Percentiles rank a stretch among this genome's conserved stretches.
Evolutionary conservation across 2,888 invertebrate species (phyloP).

Genomic region (Eristalis arbustorum): DNA sequence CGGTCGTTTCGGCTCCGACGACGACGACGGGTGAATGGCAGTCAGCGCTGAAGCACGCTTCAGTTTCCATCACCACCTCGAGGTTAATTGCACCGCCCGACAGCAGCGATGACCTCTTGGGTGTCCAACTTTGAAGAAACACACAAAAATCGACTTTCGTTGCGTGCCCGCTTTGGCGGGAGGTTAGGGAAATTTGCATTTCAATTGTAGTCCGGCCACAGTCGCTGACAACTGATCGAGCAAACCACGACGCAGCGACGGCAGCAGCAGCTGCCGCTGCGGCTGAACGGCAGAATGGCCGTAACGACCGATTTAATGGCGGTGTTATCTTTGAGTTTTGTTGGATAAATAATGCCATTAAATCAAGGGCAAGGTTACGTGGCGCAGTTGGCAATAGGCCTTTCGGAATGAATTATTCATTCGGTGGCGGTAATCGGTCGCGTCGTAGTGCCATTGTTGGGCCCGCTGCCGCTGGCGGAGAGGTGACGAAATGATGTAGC

Average conservation of each 20-base stretch:
- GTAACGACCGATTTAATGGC: slow-evolving; percentile 6
- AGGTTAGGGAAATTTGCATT: slow-evolving; percentile 25
- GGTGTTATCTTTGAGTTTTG: slow-evolving; percentile 26
- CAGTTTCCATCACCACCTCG: not conserved
- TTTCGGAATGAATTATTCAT: slow-evolving; percentile 40
- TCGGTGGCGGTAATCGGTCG: slow-evolving; percentile 12
- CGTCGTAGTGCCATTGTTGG: slow-evolving; percentile 2
- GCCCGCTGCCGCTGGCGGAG: not conserved
- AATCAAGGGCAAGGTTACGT: slow-evolving; percentile 63
- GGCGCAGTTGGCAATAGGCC: slow-evolving; percentile 16
- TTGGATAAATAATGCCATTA: slow-evolving; percentile 47
- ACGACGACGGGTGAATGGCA: not conserved
- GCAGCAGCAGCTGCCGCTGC: not conserved
- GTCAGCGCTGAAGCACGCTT: not conserved
- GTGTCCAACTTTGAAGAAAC: slow-evolving; percentile 21
- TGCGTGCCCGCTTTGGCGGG: not conserved
- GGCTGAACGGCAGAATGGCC: not conserved
- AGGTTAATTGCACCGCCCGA: slow-evolving; percentile 37
- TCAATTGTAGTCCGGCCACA: slow-evolving; percentile 13
- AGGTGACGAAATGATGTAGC: slow-evolving; percentile 29
- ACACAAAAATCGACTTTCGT: slow-evolving; percentile 13
- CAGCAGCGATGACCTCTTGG: slow-evolving; percentile 44
- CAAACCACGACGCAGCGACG: not conserved
- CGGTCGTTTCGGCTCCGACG: not conserved
- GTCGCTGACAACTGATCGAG: not conserved